These are phyloP conservation scores for Brachypodius melanocephalos DNA, from an alignment of 2,113 vertebrate species.

Conservation along the genomic window DNA sequence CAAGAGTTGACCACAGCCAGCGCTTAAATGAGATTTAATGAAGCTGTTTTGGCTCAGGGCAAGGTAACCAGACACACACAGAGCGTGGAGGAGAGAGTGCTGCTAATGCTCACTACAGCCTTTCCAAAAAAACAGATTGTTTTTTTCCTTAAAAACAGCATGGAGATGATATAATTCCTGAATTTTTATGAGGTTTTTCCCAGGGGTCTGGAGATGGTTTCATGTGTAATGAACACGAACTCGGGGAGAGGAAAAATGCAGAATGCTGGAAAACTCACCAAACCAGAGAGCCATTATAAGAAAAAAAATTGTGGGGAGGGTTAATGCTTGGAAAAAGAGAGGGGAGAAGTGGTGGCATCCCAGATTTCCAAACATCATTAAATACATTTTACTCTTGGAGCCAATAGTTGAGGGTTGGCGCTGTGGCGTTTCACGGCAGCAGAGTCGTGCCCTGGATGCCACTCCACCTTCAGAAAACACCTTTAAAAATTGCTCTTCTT, in stretches of 20 bases:
- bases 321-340: constrained; percentile 21
- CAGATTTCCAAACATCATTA: constrained; percentile 36
- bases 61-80: constrained; percentile 29
- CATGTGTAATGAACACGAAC: neutral
- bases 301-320: neutral
- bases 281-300: constrained; percentile 8
- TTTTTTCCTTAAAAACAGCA: constrained; percentile 48
- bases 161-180: constrained; percentile 57
- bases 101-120: neutral
- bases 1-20: constrained; percentile 7
- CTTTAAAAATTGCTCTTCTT: neutral
- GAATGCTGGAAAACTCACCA: constrained; percentile 24
- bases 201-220: constrained; percentile 39
- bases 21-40: neutral
- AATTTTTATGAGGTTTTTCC: constrained; percentile 57
- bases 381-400: neutral
- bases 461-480: neutral
- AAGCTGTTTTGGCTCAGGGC: constrained; percentile 29
- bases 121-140: constrained; percentile 47
- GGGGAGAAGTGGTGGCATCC: constrained; percentile 5
- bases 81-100: neutral
- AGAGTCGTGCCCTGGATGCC: neutral
- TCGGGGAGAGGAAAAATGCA: neutral
- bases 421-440: neutral
- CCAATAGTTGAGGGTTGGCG: neutral